phyloP scores from a whole-genome alignment of 2,888 invertebrate genomes.

The Myopa tessellatipennis region DNA sequence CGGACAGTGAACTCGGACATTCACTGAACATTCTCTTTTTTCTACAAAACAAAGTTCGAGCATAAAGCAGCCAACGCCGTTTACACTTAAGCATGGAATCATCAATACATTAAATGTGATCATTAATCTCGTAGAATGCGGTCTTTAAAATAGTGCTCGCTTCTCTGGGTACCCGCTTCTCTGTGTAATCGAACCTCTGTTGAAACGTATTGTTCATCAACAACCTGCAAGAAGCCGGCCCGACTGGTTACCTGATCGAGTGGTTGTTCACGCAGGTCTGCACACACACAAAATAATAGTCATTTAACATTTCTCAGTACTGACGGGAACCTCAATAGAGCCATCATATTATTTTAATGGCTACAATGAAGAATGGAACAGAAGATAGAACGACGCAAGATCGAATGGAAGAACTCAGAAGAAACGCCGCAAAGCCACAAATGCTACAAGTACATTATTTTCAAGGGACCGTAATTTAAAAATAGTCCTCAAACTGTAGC shows the following conservation, averaged over 20 bases:
- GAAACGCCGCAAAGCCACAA: constrained; percentile 16
- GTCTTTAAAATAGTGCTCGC: too few species aligned
- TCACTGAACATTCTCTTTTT: too few species aligned
- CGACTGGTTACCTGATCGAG: constrained; percentile 24
- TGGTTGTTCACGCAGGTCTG: constrained; percentile 1
- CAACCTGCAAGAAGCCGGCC: background rate
- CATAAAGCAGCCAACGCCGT: too few species aligned
- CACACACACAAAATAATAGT: constrained; percentile 13
- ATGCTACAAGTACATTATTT: background rate
- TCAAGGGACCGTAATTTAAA: constrained; percentile 25
- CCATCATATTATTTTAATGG: constrained; percentile 13
- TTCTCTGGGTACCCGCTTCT: too few species aligned
- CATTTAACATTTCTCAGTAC: constrained; percentile 4
- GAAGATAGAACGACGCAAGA: background rate
- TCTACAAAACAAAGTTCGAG: too few species aligned
- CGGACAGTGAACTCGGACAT: too few species aligned
- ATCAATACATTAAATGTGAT: too few species aligned
- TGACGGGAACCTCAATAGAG: constrained; percentile 21
- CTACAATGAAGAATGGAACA: background rate
- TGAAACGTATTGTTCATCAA: background rate
- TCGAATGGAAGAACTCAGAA: background rate
- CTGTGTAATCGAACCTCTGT: too few species aligned
- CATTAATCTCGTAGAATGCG: too few species aligned
- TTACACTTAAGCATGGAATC: too few species aligned
- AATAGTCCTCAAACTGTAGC: constrained; percentile 13